These are phyloP conservation scores for Arge pagana DNA, from an alignment of 2,888 invertebrate genomes.

Conservation along the genomic window DNA sequence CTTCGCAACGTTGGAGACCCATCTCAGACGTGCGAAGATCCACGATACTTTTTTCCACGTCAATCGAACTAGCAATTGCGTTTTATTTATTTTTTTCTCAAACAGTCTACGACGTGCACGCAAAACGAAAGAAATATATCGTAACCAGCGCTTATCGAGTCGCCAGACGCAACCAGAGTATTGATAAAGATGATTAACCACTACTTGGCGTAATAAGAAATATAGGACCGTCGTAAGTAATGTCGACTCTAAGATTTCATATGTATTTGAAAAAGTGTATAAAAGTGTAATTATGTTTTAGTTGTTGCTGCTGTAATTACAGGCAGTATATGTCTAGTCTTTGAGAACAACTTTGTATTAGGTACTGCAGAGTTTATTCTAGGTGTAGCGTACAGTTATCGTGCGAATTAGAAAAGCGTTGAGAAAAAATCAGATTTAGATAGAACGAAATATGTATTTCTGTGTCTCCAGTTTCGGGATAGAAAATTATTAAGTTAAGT, in stretches of 20 bases:
- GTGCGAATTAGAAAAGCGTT: not conserved
- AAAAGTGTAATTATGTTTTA: slow-evolving; percentile 10
- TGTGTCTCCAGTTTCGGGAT: too few species aligned
- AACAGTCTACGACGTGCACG: too few species aligned
- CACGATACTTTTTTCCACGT: too few species aligned
- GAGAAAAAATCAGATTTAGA: not conserved
- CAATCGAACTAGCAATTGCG: too few species aligned
- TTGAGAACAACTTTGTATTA: slow-evolving; percentile 53
- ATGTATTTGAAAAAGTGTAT: slow-evolving; percentile 7
- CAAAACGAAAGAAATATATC: too few species aligned
- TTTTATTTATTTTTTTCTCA: too few species aligned
- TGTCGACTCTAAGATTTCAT: slow-evolving; percentile 8
- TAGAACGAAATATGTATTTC: not conserved
- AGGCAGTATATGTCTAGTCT: slow-evolving; percentile 48
- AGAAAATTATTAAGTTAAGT: too few species aligned
- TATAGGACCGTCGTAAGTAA: slow-evolving; percentile 7
- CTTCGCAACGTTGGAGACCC: too few species aligned
- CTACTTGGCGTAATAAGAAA: not conserved
- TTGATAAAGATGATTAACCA: slow-evolving; percentile 5
- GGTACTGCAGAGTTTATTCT: slow-evolving; percentile 42
- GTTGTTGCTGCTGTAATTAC: slow-evolving; percentile 6
- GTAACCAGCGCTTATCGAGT: too few species aligned
- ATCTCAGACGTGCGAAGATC: too few species aligned
- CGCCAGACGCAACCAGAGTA: too few species aligned
- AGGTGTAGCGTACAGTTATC: slow-evolving; percentile 4